A percentile compares a stretch with the other conserved stretches of the same genome.
These are phyloP conservation scores for Dasypogon diadema DNA, from an alignment of 2,888 invertebrate genomes.

Conservation along the genomic window DNA sequence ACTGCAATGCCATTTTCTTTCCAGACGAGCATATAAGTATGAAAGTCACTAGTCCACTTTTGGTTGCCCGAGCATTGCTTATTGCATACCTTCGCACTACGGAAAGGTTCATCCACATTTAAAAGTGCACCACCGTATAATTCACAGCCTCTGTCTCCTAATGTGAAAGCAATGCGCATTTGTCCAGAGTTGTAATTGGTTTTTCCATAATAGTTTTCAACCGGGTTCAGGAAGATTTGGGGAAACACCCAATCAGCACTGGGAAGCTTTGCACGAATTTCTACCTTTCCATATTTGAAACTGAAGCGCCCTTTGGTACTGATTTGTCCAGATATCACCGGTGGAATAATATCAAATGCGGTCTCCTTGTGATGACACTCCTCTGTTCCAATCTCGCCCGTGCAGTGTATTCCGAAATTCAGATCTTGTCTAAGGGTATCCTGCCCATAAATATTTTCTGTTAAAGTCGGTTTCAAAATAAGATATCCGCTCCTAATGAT, in stretches of 20 bases:
- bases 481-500: conserved; percentile 59
- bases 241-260: conserved; percentile 82
- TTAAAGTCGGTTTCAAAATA: conserved; percentile 58
- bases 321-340: conserved; percentile 75
- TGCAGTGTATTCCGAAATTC: conserved; percentile 62
- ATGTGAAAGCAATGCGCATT: conserved; percentile 78
- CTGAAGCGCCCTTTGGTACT: conserved; percentile 74
- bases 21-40: conserved; percentile 79
- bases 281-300: conserved; percentile 78
- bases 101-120: conserved; percentile 60
- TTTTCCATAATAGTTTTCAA: conserved; percentile 73
- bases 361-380: conserved; percentile 61
- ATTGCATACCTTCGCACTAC: conserved; percentile 61
- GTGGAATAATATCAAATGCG: conserved; percentile 72
- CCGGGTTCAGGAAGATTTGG: conserved; percentile 77
- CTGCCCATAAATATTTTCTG: conserved; percentile 53
- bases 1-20: conserved; percentile 62
- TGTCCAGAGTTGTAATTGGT: conserved; percentile 73
- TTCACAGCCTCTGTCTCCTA: conserved; percentile 68
- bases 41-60: conserved; percentile 72
- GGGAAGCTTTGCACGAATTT: conserved; percentile 79
- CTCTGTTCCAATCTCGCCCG: conserved; percentile 60
- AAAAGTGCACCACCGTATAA: conserved; percentile 62
- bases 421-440: conserved; percentile 18
- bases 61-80: conserved; percentile 39